Conservation (phyloP, 2,797 vertebrate genomes). For the Gymnoscopelus braueri region DNA sequence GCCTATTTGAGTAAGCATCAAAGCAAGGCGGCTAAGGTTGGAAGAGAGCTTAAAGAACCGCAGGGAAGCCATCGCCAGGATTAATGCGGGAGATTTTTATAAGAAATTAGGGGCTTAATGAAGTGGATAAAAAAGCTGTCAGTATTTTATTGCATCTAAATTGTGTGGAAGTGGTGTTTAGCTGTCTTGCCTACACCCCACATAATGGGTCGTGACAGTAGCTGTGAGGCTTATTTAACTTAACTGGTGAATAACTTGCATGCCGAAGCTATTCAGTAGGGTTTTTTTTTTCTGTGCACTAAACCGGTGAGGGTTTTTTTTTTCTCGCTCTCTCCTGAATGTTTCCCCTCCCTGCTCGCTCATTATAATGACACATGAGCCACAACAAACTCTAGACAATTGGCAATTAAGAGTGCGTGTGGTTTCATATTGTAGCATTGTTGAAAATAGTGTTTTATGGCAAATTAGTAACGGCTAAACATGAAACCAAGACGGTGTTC, state of each 20-base stretch:
- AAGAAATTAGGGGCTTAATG: slow-evolving; percentile 95
- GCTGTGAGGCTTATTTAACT: slow-evolving; percentile 90
- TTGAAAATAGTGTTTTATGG: not conserved
- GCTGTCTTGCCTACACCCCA: slow-evolving; percentile 85
- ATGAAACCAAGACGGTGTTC: slow-evolving; percentile 8
- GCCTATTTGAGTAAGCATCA: slow-evolving; percentile 87
- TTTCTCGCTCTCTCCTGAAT: not conserved
- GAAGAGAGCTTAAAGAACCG: slow-evolving; percentile 80
- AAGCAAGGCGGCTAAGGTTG: slow-evolving; percentile 79
- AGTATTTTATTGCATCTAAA: slow-evolving; percentile 93
- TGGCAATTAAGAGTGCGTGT: slow-evolving; percentile 32
- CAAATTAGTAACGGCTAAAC: slow-evolving; percentile 29
- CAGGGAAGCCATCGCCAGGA: slow-evolving; percentile 88
- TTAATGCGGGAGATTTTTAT: slow-evolving; percentile 91
- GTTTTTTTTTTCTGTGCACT: slow-evolving; percentile 57
- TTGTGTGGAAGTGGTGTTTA: slow-evolving; percentile 89
- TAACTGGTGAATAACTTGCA: slow-evolving; percentile 88
- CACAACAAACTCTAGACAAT: slow-evolving; percentile 31
- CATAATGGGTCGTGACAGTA: slow-evolving; percentile 91
- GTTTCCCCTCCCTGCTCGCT: slow-evolving; percentile 20
- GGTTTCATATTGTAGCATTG: slow-evolving; percentile 4
- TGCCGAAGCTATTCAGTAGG: slow-evolving; percentile 68
- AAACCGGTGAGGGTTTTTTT: slow-evolving; percentile 44
- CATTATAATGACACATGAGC: slow-evolving; percentile 44
- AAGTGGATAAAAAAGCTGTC: slow-evolving; percentile 94